Conservation (phyloP, 2,797 vertebrate species). For the Poeciliopsis turneri region DNA sequence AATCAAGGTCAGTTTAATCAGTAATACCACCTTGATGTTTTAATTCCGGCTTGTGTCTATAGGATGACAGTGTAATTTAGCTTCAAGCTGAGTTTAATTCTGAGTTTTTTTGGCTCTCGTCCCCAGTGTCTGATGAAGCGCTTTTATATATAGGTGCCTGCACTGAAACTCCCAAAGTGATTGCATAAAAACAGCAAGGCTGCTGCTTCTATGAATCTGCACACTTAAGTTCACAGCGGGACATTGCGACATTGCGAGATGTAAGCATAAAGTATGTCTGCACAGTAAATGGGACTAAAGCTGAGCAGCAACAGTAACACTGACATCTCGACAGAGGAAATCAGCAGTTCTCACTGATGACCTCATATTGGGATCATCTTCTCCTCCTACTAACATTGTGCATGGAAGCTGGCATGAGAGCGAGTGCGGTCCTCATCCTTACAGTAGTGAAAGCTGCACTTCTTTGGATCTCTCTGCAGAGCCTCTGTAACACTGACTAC, state of each 20-base stretch:
- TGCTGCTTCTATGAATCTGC: slow-evolving; percentile 5
- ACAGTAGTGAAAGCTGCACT: slow-evolving; percentile 26
- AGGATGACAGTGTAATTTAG: neutral
- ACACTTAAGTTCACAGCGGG: slow-evolving; percentile 5
- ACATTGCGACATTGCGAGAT: slow-evolving; percentile 3
- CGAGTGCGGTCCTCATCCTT: neutral
- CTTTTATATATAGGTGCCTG: slow-evolving; percentile 16
- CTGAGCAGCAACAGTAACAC: slow-evolving; percentile 29
- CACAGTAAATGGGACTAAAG: slow-evolving; percentile 7
- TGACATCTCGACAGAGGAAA: slow-evolving; percentile 51
- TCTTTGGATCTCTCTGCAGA: slow-evolving; percentile 53
- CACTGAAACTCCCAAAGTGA: neutral
- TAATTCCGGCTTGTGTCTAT: neutral
- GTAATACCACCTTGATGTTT: neutral
- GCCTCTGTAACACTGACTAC: slow-evolving; percentile 46
- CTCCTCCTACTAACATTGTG: slow-evolving; percentile 48
- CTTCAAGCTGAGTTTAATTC: slow-evolving; percentile 21
- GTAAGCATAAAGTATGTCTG: slow-evolving; percentile 10
- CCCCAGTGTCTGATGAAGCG: slow-evolving; percentile 36
- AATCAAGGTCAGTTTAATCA: neutral
- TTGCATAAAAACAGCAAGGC: slow-evolving; percentile 2
- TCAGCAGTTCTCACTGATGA: slow-evolving; percentile 50
- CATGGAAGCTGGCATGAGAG: slow-evolving; percentile 18
- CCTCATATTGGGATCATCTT: slow-evolving; percentile 59
- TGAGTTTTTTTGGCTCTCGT: slow-evolving; percentile 24